phyloP scores from a whole-genome alignment of 2,888 invertebrate species.

The Diogma glabrata region DNA sequence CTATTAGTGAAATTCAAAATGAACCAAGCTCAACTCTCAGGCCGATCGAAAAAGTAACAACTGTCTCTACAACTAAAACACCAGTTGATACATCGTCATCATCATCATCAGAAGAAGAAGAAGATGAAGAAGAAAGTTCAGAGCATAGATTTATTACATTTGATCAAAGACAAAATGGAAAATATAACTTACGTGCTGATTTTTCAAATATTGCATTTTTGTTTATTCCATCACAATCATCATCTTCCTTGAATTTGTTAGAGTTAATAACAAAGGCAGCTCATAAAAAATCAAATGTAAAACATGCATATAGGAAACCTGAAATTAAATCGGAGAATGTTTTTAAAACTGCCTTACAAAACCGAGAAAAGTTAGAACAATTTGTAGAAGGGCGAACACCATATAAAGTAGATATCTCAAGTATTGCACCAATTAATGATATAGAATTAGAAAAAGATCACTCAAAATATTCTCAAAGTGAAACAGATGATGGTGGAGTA shows the following conservation, averaged over 20 bases:
- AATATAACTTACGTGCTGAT: slow-evolving; percentile 58
- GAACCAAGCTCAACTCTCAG: too few species aligned
- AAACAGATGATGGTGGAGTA: not conserved
- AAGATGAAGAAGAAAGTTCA: slow-evolving; percentile 15
- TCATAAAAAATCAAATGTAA: slow-evolving; percentile 17
- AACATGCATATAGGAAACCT: not conserved
- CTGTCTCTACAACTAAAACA: not conserved
- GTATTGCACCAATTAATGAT: slow-evolving; percentile 15
- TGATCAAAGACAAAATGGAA: slow-evolving; percentile 67
- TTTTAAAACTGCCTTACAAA: slow-evolving; percentile 16
- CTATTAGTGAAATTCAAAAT: too few species aligned
- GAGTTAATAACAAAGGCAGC: slow-evolving; percentile 28
- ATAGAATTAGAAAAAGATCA: not conserved
- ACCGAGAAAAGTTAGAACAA: slow-evolving; percentile 24
- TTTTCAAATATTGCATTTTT: slow-evolving; percentile 62
- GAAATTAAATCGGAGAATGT: slow-evolving; percentile 15
- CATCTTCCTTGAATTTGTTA: slow-evolving; percentile 25
- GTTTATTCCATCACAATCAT: slow-evolving; percentile 42
- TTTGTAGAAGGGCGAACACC: slow-evolving; percentile 58
- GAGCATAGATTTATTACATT: slow-evolving; percentile 28
- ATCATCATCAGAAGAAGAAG: slow-evolving; percentile 21
- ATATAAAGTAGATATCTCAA: slow-evolving; percentile 53
- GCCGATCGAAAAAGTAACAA: too few species aligned
- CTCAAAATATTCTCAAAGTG: not conserved
- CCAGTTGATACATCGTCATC: slow-evolving; percentile 12